phyloP scores from a whole-genome alignment of 2,797 vertebrate species.

The Propithecus deckenii region DNA sequence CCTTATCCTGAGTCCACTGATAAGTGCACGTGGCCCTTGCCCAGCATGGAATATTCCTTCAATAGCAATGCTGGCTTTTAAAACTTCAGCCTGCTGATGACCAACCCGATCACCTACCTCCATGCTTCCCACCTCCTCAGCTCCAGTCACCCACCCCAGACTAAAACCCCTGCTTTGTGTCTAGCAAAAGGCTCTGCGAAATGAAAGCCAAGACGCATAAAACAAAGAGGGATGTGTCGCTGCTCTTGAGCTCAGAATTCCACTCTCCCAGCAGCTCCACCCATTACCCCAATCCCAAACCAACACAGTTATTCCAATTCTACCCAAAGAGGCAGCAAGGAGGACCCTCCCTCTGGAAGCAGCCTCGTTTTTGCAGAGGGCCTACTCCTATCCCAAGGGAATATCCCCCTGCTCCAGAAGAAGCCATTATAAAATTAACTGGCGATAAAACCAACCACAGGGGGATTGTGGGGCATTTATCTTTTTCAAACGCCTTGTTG shows the following conservation, averaged over 20 bases:
- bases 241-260: conserved; percentile 27
- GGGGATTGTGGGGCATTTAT: conserved; percentile 77
- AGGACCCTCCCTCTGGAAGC: conserved; percentile 71
- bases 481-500: conserved; percentile 79
- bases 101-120: not conserved
- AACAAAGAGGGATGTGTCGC: conserved; percentile 57
- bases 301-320: conserved; percentile 68
- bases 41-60: not conserved
- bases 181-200: conserved; percentile 34
- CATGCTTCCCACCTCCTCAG: not conserved
- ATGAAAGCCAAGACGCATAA: conserved; percentile 65
- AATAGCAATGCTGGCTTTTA: not conserved
- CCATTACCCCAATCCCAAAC: conserved; percentile 71
- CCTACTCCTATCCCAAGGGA: conserved; percentile 76
- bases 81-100: not conserved
- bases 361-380: conserved; percentile 74
- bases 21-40: not conserved
- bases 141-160: not conserved
- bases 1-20: not conserved
- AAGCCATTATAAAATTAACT: conserved; percentile 86
- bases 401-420: conserved; percentile 78
- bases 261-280: conserved; percentile 59
- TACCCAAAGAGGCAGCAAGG: conserved; percentile 44
- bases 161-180: not conserved
- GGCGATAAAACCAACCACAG: conserved; percentile 82